phyloP scores from a whole-genome alignment of 2,888 invertebrate species.

The Mesorhabditis sp. region DNA sequence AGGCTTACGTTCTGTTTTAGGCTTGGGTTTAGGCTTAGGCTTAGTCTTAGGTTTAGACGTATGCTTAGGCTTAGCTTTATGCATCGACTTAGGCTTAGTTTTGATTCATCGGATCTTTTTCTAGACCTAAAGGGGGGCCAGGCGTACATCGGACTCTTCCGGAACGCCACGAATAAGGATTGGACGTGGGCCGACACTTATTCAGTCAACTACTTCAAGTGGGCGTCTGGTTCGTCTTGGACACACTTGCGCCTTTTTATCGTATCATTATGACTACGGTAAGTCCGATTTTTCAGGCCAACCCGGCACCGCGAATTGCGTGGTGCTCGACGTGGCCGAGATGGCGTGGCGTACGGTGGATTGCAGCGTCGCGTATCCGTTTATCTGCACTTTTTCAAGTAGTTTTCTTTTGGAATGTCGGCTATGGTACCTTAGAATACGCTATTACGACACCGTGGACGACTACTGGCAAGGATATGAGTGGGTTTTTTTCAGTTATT shows the following conservation, averaged over 20 bases:
- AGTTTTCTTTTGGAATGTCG: too few species aligned
- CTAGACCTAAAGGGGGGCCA: constrained; percentile 1
- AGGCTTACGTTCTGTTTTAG: too few species aligned
- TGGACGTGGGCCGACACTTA: not conserved
- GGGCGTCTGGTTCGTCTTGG: not conserved
- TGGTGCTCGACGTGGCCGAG: constrained; percentile 1
- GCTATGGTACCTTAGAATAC: too few species aligned
- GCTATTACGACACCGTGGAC: too few species aligned
- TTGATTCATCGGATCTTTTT: not conserved
- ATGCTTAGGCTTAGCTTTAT: too few species aligned
- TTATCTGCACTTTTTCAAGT: too few species aligned
- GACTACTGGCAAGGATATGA: too few species aligned
- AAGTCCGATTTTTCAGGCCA: not conserved
- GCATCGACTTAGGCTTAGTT: too few species aligned
- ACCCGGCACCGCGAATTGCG: not conserved
- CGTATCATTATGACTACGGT: not conserved
- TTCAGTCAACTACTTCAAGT: not conserved
- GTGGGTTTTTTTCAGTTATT: too few species aligned
- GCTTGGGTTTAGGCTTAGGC: too few species aligned
- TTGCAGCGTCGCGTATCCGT: not conserved
- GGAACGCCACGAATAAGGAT: not conserved
- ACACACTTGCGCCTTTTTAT: not conserved
- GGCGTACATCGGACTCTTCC: constrained; percentile 4
- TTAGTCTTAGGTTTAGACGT: too few species aligned
- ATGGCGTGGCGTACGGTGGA: constrained; percentile 1